These are phyloP conservation scores for Eretmocerus hayati DNA, from an alignment of 2,888 invertebrate species.

Conservation along the genomic window DNA sequence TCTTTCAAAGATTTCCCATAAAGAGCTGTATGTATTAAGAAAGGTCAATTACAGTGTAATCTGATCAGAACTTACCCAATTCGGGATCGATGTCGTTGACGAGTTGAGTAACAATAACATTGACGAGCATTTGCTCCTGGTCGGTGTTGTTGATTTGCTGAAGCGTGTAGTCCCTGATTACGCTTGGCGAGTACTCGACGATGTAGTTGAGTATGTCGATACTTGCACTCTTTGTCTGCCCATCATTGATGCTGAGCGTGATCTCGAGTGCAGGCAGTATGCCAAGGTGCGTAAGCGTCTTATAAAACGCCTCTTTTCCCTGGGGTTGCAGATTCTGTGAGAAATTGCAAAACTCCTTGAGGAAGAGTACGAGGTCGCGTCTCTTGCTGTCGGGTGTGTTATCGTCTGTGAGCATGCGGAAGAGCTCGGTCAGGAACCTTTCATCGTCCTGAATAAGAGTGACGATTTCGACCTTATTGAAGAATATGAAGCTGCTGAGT, in stretches of 20 bases:
- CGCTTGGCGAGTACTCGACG: constrained; percentile 96
- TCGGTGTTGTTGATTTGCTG: constrained; percentile 85
- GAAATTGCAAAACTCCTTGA: constrained; percentile 99
- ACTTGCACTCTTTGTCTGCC: constrained; percentile 90
- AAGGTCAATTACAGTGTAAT: too few relatives aligned
- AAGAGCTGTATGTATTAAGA: too few relatives aligned
- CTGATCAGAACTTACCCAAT: constrained; percentile 59
- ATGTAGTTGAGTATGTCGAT: constrained; percentile 97
- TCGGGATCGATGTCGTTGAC: constrained; percentile 95
- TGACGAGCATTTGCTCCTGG: constrained; percentile 90
- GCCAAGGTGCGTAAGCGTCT: constrained; percentile 82
- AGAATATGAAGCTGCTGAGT: constrained; percentile 97
- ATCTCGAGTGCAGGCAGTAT: constrained; percentile 85
- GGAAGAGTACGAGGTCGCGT: constrained; percentile 90
- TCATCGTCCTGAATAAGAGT: constrained; percentile 97
- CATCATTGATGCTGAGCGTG: constrained; percentile 85
- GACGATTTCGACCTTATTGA: constrained; percentile 99
- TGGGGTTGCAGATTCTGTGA: constrained; percentile 97
- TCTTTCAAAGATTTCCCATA: too few relatives aligned
- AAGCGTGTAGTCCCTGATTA: constrained; percentile 93
- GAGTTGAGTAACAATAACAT: constrained; percentile 98
- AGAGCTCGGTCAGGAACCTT: constrained; percentile 89
- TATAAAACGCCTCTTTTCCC: constrained; percentile 96
- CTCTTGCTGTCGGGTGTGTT: constrained; percentile 77
- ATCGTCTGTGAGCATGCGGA: constrained; percentile 85